Percentiles rank a stretch among this genome's conserved stretches.
These are phyloP conservation scores for Antechinus stuartii DNA, from an alignment of 2,113 vertebrate genomes.

Conservation along the genomic window DNA sequence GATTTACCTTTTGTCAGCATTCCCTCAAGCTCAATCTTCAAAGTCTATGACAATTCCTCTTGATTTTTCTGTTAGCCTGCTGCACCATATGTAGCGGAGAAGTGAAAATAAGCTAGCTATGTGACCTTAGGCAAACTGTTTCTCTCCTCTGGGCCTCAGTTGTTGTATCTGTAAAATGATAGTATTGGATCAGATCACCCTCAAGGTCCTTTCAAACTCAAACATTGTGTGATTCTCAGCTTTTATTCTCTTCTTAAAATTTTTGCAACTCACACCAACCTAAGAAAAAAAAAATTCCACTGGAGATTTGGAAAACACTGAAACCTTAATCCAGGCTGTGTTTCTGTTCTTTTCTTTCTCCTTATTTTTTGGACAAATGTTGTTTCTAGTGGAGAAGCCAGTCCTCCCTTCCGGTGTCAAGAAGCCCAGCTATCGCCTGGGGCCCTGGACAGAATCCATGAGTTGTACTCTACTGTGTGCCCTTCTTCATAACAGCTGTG, in stretches of 20 bases:
- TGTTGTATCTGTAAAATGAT: not conserved
- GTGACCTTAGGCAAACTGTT: not conserved
- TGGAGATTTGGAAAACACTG: not conserved
- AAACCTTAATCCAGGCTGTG: constrained; percentile 52
- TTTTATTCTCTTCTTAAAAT: not conserved
- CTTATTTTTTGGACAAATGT: constrained; percentile 72
- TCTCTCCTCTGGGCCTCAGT: not conserved
- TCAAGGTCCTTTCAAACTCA: not conserved
- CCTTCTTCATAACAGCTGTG: constrained; percentile 53
- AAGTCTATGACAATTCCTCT: not conserved
- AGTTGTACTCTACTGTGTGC: constrained; percentile 31
- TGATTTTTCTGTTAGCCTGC: not conserved
- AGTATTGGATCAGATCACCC: not conserved
- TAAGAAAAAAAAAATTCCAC: not conserved
- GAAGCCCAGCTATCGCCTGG: constrained; percentile 38
- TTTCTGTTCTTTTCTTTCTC: constrained; percentile 63
- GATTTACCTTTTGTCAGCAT: not conserved
- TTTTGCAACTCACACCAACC: not conserved
- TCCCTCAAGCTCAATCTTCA: not conserved
- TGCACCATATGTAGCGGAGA: not conserved
- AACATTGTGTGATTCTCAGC: not conserved
- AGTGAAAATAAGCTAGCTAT: not conserved
- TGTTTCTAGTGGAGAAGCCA: constrained; percentile 61
- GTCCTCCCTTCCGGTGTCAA: constrained; percentile 65
- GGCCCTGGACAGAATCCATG: constrained; percentile 9